Evolutionary conservation across 2,113 vertebrate genomes (phyloP).

Genomic region (Coptodon rendalli): DNA sequence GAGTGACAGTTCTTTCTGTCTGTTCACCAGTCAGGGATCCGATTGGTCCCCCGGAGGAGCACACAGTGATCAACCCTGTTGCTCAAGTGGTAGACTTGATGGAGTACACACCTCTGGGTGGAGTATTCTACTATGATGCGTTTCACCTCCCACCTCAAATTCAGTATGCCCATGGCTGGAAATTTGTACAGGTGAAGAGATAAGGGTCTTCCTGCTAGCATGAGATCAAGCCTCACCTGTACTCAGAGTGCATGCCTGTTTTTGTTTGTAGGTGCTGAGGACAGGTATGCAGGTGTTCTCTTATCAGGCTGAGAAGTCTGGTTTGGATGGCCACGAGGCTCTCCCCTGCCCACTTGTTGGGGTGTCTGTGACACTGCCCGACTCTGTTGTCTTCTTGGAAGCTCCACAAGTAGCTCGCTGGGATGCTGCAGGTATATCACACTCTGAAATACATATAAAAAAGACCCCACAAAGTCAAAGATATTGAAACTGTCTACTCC

Average conservation of each 20-base stretch:
- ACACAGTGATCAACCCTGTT: rapidly evolving
- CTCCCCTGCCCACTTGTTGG: slow-evolving; percentile 44
- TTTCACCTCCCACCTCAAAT: slow-evolving; percentile 80
- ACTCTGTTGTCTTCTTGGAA: slow-evolving; percentile 74
- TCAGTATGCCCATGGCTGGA: slow-evolving; percentile 71
- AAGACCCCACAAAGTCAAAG: neutral
- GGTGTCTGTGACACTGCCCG: slow-evolving; percentile 67
- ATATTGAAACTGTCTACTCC: neutral
- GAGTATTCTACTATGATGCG: slow-evolving; percentile 77
- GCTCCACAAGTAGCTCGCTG: slow-evolving; percentile 79
- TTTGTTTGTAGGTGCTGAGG: slow-evolving; percentile 63
- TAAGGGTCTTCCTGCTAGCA: neutral
- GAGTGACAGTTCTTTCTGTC: neutral
- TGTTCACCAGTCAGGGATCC: slow-evolving; percentile 24
- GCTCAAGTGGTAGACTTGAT: slow-evolving; percentile 69
- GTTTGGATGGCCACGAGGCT: slow-evolving; percentile 18
- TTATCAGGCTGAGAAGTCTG: slow-evolving; percentile 56
- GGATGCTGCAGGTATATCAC: slow-evolving; percentile 74
- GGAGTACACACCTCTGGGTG: slow-evolving; percentile 76
- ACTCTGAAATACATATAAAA: neutral
- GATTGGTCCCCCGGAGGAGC: neutral
- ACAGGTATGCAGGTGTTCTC: slow-evolving; percentile 69
- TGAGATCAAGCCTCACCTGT: neutral
- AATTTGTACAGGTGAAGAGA: slow-evolving; percentile 75
- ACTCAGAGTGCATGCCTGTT: neutral